These are phyloP conservation scores for Mesocricetus auratus DNA, from an alignment of 2,113 vertebrate genomes.

Conservation along the genomic window DNA sequence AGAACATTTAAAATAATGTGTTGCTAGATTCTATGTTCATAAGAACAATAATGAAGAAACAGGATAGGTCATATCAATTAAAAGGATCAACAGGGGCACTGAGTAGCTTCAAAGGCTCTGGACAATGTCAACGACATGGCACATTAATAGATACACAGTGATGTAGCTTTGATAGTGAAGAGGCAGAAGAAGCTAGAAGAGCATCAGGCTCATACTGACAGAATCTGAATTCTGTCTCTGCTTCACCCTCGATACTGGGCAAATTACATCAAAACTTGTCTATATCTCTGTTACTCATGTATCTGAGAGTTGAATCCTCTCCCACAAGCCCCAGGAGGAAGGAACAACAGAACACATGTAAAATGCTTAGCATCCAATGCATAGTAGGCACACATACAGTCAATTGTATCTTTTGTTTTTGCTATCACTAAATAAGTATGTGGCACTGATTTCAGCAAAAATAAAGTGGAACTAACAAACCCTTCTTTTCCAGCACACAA, in stretches of 20 bases:
- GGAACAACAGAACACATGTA: not conserved
- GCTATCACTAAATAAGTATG: constrained; percentile 38
- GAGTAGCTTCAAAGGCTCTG: constrained; percentile 67
- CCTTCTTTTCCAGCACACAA: not conserved
- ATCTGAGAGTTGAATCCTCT: not conserved
- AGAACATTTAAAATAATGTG: constrained; percentile 82
- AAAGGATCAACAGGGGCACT: constrained; percentile 54
- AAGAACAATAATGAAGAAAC: constrained; percentile 81
- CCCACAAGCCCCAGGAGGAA: not conserved
- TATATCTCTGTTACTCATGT: not conserved
- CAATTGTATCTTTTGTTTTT: not conserved
- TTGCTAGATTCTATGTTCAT: constrained; percentile 75
- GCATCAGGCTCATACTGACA: not conserved
- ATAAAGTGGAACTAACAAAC: constrained; percentile 45
- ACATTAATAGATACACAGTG: not conserved
- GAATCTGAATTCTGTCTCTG: constrained; percentile 14
- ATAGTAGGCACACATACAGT: not conserved
- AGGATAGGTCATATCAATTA: constrained; percentile 73
- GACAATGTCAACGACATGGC: constrained; percentile 20
- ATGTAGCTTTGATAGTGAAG: not conserved
- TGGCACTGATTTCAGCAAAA: constrained; percentile 28
- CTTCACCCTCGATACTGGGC: not conserved
- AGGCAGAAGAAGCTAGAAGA: constrained; percentile 1
- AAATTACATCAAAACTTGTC: not conserved
- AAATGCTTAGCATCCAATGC: not conserved